phyloP scores from a whole-genome alignment of 2,888 invertebrate species.

The Tenthredo notha region DNA sequence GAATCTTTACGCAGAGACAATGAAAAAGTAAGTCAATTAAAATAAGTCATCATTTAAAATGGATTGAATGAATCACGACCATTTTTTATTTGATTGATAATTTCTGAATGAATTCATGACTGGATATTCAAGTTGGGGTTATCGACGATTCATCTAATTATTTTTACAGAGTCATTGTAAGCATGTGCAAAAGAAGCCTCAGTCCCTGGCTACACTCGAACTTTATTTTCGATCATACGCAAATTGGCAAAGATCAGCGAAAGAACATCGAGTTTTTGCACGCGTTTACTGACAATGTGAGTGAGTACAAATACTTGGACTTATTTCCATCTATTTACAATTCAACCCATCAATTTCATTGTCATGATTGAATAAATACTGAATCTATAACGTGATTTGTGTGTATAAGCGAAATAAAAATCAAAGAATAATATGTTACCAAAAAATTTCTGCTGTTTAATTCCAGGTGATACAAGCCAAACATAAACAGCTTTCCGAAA shows the following conservation, averaged over 20 bases:
- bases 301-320: not conserved
- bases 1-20: not conserved
- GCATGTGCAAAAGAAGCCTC: not conserved
- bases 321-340: not conserved
- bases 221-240: not conserved
- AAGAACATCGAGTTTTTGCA: conserved; percentile 12
- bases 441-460: not conserved
- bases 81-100: too few species aligned
- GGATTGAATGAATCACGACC: too few species aligned
- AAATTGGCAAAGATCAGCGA: not conserved
- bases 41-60: too few species aligned
- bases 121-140: too few species aligned
- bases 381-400: too few species aligned
- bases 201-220: not conserved
- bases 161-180: not conserved
- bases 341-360: too few species aligned
- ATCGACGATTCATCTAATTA: not conserved
- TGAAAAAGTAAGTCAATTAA: not conserved
- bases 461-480: not conserved
- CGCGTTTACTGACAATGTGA: not conserved
- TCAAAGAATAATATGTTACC: too few species aligned
- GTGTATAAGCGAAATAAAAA: too few species aligned
- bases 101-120: too few species aligned
- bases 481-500: not conserved
- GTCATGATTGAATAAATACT: too few species aligned